Conservation (phyloP, 23 tunicate genomes). For the Corella eumyota region DNA sequence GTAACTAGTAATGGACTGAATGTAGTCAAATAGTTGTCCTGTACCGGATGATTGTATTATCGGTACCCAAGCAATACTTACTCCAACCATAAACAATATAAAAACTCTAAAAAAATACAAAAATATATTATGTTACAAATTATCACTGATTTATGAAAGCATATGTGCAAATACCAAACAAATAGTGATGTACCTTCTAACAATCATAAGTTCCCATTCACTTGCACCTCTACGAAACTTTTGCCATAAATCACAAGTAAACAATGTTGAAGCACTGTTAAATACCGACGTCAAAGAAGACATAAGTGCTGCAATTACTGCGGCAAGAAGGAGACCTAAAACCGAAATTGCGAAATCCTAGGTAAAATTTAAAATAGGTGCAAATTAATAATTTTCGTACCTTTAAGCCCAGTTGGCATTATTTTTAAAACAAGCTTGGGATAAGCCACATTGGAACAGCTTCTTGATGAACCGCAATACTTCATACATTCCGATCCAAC, state of each 20-base stretch:
- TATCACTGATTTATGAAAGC: too few species aligned
- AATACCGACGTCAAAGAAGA: constrained; percentile 80
- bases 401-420: constrained; percentile 66
- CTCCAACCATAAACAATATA: constrained; percentile 88
- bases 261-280: constrained; percentile 75
- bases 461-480: constrained; percentile 37
- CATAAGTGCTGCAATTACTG: constrained; percentile 79
- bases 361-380: too few species aligned
- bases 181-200: too few species aligned
- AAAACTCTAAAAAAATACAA: constrained; percentile 69
- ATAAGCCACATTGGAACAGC: constrained; percentile 64
- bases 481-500: constrained; percentile 33
- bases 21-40: constrained; percentile 92
- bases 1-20: constrained; percentile 90
- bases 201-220: constrained; percentile 56
- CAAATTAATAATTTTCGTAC: too few species aligned
- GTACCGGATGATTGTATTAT: constrained; percentile 77
- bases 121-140: too few species aligned
- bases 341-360: too few species aligned
- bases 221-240: constrained; percentile 44
- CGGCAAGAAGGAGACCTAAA: constrained; percentile 54
- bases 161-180: too few species aligned
- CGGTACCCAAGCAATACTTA: constrained; percentile 96
- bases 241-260: constrained; percentile 75
- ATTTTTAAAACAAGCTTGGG: constrained; percentile 57